A percentile compares a stretch with the other conserved stretches of the same genome.
phyloP scores from a whole-genome alignment of 2,113 vertebrate species.

The Saimiri boliviensis region DNA sequence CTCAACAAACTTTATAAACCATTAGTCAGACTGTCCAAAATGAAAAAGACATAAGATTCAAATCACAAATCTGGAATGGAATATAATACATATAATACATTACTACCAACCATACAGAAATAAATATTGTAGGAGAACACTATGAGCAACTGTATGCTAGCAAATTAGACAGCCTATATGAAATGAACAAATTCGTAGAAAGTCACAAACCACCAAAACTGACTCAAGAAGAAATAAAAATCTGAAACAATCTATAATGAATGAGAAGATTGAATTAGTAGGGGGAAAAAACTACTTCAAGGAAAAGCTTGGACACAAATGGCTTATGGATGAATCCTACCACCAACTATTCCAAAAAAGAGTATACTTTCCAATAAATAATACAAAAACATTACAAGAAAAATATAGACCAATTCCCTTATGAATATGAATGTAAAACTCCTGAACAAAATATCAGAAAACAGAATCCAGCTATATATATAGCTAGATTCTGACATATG shows the following conservation, averaged over 20 bases:
- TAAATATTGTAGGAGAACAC: not conserved
- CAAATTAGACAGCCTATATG: no score
- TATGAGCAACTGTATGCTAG: not conserved
- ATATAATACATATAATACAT: not conserved
- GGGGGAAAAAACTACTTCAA: not conserved
- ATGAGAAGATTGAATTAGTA: not conserved
- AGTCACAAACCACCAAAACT: no score
- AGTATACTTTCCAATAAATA: not conserved
- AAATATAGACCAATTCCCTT: no score
- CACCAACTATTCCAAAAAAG: not conserved
- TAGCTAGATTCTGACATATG: no score
- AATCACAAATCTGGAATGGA: not conserved
- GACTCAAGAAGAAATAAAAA: not conserved
- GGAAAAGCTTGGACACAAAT: not conserved
- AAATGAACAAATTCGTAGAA: no score
- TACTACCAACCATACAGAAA: not conserved
- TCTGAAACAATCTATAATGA: not conserved
- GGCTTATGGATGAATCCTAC: not conserved
- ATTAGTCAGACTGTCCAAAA: no score
- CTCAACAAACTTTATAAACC: no score
- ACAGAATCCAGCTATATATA: no score
- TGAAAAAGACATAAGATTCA: not conserved
- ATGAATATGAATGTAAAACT: no score
- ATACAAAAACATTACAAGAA: no score
- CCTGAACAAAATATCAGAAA: no score